Evolutionary conservation across 2,113 vertebrate species (phyloP).

Genomic region (Cephalophus harveyi): DNA sequence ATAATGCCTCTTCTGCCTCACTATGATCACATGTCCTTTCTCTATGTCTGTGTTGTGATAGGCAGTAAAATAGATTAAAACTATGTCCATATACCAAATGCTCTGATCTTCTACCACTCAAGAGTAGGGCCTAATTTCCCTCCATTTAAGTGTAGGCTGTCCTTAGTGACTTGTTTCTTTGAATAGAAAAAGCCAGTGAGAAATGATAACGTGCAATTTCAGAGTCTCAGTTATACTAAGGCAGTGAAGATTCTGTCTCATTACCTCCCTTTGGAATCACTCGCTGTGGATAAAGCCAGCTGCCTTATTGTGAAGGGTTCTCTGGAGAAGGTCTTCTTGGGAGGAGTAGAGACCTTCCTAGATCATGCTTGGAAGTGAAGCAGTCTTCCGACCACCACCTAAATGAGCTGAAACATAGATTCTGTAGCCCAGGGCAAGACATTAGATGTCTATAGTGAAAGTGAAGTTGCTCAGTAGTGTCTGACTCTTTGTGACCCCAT

Average conservation of each 20-base stretch:
- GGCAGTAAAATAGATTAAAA: neutral
- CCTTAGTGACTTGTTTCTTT: neutral
- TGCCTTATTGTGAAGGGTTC: neutral
- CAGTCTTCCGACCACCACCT: neutral
- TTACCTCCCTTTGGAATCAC: neutral
- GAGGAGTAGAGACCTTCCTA: neutral
- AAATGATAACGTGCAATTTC: neutral
- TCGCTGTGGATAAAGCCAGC: neutral
- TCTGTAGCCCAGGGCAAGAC: neutral
- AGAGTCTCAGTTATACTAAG: neutral
- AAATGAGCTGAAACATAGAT: neutral
- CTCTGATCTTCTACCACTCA: neutral
- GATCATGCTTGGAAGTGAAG: neutral
- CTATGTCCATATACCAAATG: neutral
- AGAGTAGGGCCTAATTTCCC: neutral
- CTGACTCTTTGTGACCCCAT: no score
- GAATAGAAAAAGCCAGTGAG: neutral
- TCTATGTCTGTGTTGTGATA: neutral
- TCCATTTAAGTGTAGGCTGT: neutral
- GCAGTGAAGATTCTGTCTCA: neutral
- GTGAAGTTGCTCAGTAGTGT: no score
- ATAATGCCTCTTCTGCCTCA: neutral
- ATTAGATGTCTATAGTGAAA: neutral
- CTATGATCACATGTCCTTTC: neutral
- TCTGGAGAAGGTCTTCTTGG: fast-evolving